Base-by-base conservation (phyloP, 2,113 vertebrate genomes). In the Burhinus bistriatus region DNA sequence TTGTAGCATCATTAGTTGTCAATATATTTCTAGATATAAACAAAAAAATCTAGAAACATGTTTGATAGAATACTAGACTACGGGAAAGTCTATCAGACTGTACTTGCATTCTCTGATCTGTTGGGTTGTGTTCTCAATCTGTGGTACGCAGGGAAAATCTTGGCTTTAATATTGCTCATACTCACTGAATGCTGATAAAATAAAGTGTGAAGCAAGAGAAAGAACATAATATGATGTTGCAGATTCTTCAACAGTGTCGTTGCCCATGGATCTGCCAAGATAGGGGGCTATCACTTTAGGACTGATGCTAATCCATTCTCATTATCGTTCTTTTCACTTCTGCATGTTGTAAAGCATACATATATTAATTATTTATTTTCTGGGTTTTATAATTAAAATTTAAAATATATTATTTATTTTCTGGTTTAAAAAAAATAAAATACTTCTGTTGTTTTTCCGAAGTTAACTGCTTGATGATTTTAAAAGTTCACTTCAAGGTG, bases 401-500 rank as follows among this genome's bases (percentile, higher is more conserved):
- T 70, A 23, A 73, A 57, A 19, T 25, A 40, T 40, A 15, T 15
- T 70, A 30, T 36, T 62, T 75, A 49, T 65, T 76, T 76, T 38
- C 11, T 47, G 1, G 27, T 47, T 78, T 19, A 1, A 32, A 58
- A 88, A 90, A 76, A 55, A 14, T 2, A 7, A 59, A 78, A 12
- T 9, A 29, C 20, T 57, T 3, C 12, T 22, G 1, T 36, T 82
- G 5, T 65, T 66, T 82, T 73, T 64, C 13, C 18, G 27, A 40
- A 72, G 25, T 73, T 91, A 71, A 40, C 30, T 75, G 3, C 20
- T 52, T 85, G 38, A 80, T 90, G 23, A 62, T 83, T 95, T 79
- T 47, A 47, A 85, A 93, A 80, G 30, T 97, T 91, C 7, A 8
- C 5, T 88, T 95, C 32, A 71, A 62, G 32, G n/a, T 92, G 25